Evolutionary conservation across 2,797 vertebrate genomes (phyloP), one percentile per base, ranked within the genome.

Genomic region (Varecia variegata): DNA sequence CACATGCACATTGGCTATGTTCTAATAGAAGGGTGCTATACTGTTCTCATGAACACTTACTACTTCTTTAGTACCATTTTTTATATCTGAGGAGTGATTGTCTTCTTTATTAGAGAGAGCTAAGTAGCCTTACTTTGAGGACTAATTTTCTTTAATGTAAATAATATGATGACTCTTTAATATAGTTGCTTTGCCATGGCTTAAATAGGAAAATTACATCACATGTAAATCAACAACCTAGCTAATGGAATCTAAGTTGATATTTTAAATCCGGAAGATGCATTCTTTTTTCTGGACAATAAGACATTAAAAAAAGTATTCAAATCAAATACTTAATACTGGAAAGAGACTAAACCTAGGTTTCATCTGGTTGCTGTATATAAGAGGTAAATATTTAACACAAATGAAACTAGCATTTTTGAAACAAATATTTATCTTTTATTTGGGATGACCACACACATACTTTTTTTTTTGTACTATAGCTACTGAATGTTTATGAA

Each of bases 341-440:
- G 43, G 4, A 1, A 83, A 79, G 27, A 79, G 68, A 65, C 45
- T 94, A 67, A 81, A 20, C 35, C 11, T 81, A 50, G 11, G 17
- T 65, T 89, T 30, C 40, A 94, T 54, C 80, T 76, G 90, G 65
- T 43, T 71, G 11, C 40, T 90, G 1, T 67, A 67, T 45, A 32
- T 62, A 32, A 92, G 52, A 84, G 20, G 87, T 40, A 84, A 95
- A 73, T 76, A 91, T 60, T 95, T 79, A 93, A 76, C 13, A 90
- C 5, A 94, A 87, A 56, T 86, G 62, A 62, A 93, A 62, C 47
- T 76, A 70, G 6, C 17, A 54, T 35, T 91, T 86, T 97, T 83
- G 60, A 70, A 90, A 88, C 25, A 91, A 95, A 91, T 38, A 74
- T 90, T 88, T 95, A 77, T 52, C 40, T 83, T 95, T 87, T 82